A percentile compares a stretch with the other conserved stretches of the same genome.
Evolutionary conservation across 2,113 vertebrate genomes (phyloP).

Genomic region (Seriola dumerili): DNA sequence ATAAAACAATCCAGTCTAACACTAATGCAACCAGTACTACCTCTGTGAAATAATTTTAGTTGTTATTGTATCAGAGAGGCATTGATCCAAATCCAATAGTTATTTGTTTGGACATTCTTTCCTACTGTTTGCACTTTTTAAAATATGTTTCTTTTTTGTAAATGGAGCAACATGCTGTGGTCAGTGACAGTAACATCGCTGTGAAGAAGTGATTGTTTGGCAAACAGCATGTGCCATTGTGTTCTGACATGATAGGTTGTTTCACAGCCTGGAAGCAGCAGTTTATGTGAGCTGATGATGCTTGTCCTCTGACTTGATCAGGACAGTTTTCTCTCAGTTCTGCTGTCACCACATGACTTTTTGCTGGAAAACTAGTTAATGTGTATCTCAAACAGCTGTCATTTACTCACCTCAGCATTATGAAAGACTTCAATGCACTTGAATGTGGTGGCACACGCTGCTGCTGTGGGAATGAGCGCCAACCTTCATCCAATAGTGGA

Average conservation of each 20-base stretch:
- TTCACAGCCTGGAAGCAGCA: background rate
- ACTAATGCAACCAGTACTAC: background rate
- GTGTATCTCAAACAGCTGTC: conserved; percentile 16
- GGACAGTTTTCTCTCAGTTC: background rate
- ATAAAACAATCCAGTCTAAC: background rate
- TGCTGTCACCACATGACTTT: conserved; percentile 1
- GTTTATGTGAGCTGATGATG: background rate
- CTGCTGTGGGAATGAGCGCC: conserved; percentile 84
- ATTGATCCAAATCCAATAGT: background rate
- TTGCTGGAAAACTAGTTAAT: background rate
- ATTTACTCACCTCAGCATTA: conserved; percentile 84
- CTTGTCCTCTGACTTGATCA: background rate
- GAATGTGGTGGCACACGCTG: conserved; percentile 84
- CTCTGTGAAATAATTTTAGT: background rate
- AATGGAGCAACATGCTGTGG: accelerated
- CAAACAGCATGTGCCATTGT: background rate
- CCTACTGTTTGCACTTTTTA: background rate
- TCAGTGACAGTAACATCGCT: background rate
- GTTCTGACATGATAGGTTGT: background rate
- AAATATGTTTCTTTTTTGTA: background rate
- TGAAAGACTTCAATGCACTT: conserved; percentile 96
- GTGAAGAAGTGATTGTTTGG: background rate
- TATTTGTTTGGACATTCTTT: background rate
- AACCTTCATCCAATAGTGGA: conserved; percentile 86
- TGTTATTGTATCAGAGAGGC: background rate